Evolutionary conservation across 2,797 vertebrate species (phyloP).

Genomic region (Chloroceryle inda): DNA sequence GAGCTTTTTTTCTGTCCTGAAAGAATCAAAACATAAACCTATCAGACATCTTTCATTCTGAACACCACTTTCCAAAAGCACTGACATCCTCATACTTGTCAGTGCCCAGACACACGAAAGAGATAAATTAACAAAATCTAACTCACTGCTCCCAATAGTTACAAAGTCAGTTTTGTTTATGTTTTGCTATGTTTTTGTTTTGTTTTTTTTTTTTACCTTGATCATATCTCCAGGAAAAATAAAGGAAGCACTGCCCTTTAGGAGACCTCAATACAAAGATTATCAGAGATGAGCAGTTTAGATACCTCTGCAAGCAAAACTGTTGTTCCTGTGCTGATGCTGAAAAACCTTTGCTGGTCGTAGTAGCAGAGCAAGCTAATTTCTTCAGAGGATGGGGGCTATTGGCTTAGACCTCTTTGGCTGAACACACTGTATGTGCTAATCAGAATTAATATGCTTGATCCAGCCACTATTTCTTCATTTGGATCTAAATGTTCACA

Average conservation of each 20-base stretch:
- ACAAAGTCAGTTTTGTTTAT: not conserved
- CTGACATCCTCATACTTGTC: not conserved
- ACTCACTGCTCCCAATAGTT: not conserved
- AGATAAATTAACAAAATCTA: not conserved
- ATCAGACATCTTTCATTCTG: not conserved
- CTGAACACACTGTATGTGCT: not conserved
- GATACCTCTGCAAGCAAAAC: not conserved
- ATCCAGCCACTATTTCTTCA: not conserved
- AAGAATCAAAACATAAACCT: not conserved
- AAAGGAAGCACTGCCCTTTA: not conserved
- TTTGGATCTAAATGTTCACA: slow-evolving; percentile 5
- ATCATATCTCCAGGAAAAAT: not conserved
- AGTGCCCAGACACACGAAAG: not conserved
- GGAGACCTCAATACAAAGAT: not conserved
- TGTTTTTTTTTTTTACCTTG: not conserved
- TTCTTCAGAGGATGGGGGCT: not conserved
- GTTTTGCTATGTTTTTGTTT: no score
- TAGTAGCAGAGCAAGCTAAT: not conserved
- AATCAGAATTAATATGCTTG: slow-evolving; percentile 32
- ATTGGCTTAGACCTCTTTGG: not conserved
- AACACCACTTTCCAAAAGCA: not conserved
- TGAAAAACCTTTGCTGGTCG: not conserved
- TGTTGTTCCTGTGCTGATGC: not conserved
- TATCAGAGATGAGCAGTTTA: not conserved
- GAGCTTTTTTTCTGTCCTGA: not conserved